These are phyloP conservation scores for Bovichtus diacanthus DNA, from an alignment of 2,797 vertebrate species.

Conservation along the genomic window DNA sequence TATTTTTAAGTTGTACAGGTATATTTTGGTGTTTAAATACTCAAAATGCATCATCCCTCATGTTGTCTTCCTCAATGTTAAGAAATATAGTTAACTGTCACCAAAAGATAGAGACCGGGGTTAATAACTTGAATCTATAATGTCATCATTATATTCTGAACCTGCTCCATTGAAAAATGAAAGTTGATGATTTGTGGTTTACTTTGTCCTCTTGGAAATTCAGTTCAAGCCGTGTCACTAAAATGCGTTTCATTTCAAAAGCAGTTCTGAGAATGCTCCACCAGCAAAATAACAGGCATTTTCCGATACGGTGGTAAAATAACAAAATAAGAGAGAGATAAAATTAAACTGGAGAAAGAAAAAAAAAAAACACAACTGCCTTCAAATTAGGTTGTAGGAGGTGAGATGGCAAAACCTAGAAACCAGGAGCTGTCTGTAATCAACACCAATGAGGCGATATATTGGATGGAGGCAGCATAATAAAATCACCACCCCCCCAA, in stretches of 20 bases:
- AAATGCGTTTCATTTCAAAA: constrained; percentile 41
- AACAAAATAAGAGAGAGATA: constrained; percentile 32
- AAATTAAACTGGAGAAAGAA: constrained; percentile 44
- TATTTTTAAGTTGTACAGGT: not conserved
- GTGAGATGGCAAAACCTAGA: constrained; percentile 54
- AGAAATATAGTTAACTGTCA: not conserved
- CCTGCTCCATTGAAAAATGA: not conserved
- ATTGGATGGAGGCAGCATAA: constrained; percentile 73
- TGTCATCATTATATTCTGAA: not conserved
- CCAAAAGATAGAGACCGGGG: not conserved
- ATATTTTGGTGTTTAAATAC: not conserved
- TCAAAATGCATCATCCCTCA: not conserved
- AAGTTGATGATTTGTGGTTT: constrained; percentile 8
- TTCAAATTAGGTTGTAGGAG: constrained; percentile 52
- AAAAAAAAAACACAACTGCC: constrained; percentile 19
- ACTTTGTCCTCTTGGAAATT: constrained; percentile 10
- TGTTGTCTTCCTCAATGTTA: not conserved
- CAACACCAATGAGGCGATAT: constrained; percentile 75
- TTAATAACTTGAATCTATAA: not conserved
- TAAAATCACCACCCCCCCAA: constrained; percentile 75
- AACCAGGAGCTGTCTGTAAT: constrained; percentile 74
- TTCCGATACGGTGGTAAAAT: constrained; percentile 27
- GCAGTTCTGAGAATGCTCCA: constrained; percentile 8
- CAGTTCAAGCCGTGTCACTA: not conserved
- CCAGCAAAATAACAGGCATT: constrained; percentile 28